These are phyloP conservation scores for Diabrotica virgifera DNA, from an alignment of 1,140 invertebrate genomes.

Conservation along the genomic window DNA sequence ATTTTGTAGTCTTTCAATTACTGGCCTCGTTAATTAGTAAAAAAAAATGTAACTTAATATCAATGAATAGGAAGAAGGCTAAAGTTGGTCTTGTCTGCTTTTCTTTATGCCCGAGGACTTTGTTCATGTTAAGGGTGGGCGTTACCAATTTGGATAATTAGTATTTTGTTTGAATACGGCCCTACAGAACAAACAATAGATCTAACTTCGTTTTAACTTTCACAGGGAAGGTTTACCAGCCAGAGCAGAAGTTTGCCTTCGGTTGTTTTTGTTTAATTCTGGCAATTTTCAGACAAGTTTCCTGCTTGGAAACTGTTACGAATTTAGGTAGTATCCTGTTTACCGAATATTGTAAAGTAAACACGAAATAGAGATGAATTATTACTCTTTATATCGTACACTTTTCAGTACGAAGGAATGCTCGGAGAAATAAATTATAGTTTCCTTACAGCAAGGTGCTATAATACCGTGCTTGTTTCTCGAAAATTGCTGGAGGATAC, in stretches of 20 bases:
- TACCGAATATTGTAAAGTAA: background rate
- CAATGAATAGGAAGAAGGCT: too few species aligned
- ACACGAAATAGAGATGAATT: background rate
- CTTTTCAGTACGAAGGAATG: too few species aligned
- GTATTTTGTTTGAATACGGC: background rate
- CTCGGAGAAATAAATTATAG: too few species aligned
- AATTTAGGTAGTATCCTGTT: background rate
- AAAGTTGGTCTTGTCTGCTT: too few species aligned
- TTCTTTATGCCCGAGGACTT: too few species aligned
- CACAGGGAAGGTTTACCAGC: background rate
- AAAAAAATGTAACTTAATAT: too few species aligned
- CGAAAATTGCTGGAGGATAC: too few species aligned
- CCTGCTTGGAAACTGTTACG: background rate
- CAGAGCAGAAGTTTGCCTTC: background rate
- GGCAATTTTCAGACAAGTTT: conserved; percentile 2
- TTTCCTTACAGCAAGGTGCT: too few species aligned
- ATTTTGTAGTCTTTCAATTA: too few species aligned
- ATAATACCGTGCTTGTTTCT: too few species aligned
- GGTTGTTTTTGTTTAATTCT: conserved; percentile 2
- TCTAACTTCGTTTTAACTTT: background rate
- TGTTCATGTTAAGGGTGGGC: too few species aligned
- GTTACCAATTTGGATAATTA: background rate
- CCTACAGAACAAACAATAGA: background rate
- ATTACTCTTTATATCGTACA: background rate
- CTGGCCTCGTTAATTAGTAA: too few species aligned